Evolutionary conservation across 2,113 vertebrate species (phyloP).

Genomic region (Marmota flaviventris): DNA sequence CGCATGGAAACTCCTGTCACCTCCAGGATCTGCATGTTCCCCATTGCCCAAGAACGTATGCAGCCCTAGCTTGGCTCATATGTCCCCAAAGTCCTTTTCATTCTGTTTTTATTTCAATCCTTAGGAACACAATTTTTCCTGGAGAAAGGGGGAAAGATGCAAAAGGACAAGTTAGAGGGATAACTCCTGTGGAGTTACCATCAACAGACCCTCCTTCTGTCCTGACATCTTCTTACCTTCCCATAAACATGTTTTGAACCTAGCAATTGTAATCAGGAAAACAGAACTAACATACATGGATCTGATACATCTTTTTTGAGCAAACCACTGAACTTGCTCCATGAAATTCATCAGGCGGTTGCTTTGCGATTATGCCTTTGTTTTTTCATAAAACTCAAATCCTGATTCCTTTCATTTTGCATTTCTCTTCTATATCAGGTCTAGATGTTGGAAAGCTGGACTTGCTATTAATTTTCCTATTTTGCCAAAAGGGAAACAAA

Average conservation of each 20-base stretch:
- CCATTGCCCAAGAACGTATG: background rate
- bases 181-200: background rate
- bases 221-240: background rate
- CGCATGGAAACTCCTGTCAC: background rate
- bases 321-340: background rate
- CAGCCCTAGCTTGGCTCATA: background rate
- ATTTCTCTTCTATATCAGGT: background rate
- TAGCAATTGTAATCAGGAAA: background rate
- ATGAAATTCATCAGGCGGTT: background rate
- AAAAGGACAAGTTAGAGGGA: background rate
- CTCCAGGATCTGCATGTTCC: background rate
- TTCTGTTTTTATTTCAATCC: background rate
- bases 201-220: accelerated
- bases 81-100: background rate
- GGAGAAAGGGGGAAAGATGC: background rate
- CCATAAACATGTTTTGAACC: background rate
- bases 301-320: background rate
- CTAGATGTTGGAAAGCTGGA: background rate
- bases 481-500: background rate
- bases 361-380: background rate
- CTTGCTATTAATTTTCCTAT: background rate
- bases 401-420: background rate
- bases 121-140: background rate
- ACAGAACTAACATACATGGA: background rate
- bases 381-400: background rate